phyloP scores from a whole-genome alignment of 37 sponge, comb jelly and placozoan species.

The Beroe forskalii region DNA sequence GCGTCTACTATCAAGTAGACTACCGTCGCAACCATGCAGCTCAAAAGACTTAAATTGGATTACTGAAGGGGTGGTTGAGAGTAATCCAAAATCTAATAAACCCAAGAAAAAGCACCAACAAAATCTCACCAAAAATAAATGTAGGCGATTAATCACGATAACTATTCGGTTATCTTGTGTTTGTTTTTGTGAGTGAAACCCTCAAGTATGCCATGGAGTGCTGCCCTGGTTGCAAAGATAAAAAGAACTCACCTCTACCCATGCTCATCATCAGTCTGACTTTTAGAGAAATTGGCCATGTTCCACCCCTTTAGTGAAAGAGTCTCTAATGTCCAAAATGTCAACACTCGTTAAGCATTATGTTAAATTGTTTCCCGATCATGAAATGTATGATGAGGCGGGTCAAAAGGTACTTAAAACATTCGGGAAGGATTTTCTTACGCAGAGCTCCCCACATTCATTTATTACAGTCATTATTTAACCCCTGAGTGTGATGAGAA shows the following conservation, averaged over 20 bases:
- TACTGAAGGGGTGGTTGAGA: no score
- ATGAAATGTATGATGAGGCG: not conserved
- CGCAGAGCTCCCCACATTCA: not conserved
- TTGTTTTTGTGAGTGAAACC: constrained; percentile 19
- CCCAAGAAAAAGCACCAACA: no score
- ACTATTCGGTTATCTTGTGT: constrained; percentile 25
- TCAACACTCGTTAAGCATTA: not conserved
- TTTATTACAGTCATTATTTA: constrained; percentile 41
- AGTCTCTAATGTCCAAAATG: not conserved
- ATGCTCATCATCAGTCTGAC: constrained; percentile 22
- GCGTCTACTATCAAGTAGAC: not conserved
- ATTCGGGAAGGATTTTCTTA: constrained; percentile 12
- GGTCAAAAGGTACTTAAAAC: not conserved
- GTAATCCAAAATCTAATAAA: no score
- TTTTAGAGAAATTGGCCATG: constrained; percentile 12
- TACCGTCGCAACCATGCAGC: not conserved
- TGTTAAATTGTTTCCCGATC: not conserved
- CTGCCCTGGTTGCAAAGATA: not conserved
- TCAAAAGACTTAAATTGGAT: no score
- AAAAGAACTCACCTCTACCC: constrained; percentile 34
- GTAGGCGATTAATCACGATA: constrained; percentile 15
- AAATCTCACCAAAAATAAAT: no score
- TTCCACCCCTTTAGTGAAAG: constrained; percentile 36
- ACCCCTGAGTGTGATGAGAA: not conserved
- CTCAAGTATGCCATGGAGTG: not conserved